Conservation (phyloP, 2,797 vertebrate genomes). For the Enteromius radiatus region DNA sequence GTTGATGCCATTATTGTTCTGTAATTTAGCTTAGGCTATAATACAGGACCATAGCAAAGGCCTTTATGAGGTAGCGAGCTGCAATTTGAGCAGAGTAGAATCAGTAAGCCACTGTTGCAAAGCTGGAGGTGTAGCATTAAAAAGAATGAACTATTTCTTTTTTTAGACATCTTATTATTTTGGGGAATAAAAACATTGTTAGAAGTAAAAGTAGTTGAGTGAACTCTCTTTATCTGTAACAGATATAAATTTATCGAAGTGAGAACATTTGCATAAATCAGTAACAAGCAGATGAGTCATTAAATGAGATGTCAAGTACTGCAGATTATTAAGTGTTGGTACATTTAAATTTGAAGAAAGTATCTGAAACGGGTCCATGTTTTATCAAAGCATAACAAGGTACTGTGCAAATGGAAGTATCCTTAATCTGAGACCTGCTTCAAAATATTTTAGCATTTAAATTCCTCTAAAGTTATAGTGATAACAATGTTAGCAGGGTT, state of each 20-base stretch:
- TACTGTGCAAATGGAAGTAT: conserved; percentile 6
- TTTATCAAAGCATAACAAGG: neutral
- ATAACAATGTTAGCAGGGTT: conserved; percentile 56
- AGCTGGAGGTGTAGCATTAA: neutral
- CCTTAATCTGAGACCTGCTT: neutral
- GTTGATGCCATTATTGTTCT: conserved; percentile 44
- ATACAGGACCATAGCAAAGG: conserved; percentile 18
- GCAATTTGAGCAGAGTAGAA: conserved; percentile 23
- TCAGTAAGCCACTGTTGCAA: conserved; percentile 4
- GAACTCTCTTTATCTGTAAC: neutral
- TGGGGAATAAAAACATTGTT: neutral
- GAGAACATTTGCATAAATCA: conserved; percentile 28
- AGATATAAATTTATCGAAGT: neutral
- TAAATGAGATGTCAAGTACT: conserved; percentile 11
- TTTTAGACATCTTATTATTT: neutral
- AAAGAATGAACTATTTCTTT: neutral
- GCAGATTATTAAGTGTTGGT: neutral
- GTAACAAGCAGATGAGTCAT: conserved; percentile 2
- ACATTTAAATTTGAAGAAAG: conserved; percentile 8
- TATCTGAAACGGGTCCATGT: neutral
- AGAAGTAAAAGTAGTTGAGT: neutral
- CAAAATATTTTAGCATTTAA: conserved; percentile 1
- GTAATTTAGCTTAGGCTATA: conserved; percentile 24
- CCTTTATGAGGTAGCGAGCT: conserved; percentile 15
- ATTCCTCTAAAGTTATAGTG: neutral